Evolutionary conservation across 2,113 vertebrate species (phyloP), one percentile per base, ranked within the genome.

Genomic region (Gavia stellata): DNA sequence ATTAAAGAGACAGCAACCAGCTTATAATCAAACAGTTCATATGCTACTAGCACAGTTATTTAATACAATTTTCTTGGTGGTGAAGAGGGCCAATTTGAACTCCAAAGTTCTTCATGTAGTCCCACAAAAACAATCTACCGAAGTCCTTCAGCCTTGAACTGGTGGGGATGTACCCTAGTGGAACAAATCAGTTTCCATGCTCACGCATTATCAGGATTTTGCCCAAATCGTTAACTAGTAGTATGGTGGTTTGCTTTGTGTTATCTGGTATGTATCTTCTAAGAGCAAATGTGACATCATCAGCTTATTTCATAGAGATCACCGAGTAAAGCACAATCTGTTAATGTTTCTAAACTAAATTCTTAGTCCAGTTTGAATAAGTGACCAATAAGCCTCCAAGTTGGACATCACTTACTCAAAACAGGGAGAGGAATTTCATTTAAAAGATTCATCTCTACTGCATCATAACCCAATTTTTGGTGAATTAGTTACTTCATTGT

Each of bases 111-210:
- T 75, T 84, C 28, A 34, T 21, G 6, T 34, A n/a, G 45, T 49
- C 2, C 18, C 7, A 14, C 40, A 50, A 70, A 36, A n/a, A 0
- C 7, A 26, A 15, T 3, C 8, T 34, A 61, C 17, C 5, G 2
- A 91, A 68, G 62, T 70, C 45, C 62, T 87, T 92, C 49, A 89
- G 20, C 31, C 14, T 52, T 45, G 31, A 91, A 77, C 17, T 81
- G 56, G 28, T 49, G 12, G 21, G 3, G 49, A 63, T 15, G 33
- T 34, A 34, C 44, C 12, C 29, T 5, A 36, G 11, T 8, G 29
- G 58, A 81, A 92, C 36, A 49, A 79, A 81, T 29, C 49, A 20
- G 77, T 72, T 93, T 74, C 53, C 44, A 58, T 8, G 61, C 34
- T 17, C 28, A 49, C 5, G 81, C 49, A 20, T 29, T 61, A 66